These are phyloP conservation scores for Dermolepida albohirtum DNA, from an alignment of 2,888 invertebrate genomes.

Conservation along the genomic window DNA sequence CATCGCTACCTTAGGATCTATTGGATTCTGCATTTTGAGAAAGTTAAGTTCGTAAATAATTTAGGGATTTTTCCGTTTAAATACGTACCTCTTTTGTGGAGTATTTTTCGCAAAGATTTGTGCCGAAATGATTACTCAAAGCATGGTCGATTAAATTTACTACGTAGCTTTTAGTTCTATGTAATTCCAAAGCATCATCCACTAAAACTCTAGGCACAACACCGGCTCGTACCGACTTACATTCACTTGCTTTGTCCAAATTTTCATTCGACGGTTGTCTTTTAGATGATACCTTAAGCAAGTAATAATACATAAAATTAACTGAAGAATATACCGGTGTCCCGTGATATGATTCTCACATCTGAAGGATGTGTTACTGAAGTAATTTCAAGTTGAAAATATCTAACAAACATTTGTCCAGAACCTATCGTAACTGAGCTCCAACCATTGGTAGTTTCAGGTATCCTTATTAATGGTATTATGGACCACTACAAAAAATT, in stretches of 20 bases:
- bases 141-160: constrained; percentile 66
- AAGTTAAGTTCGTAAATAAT: no score
- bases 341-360: no score
- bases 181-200: constrained; percentile 62
- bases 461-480: no score
- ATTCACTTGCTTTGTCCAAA: constrained; percentile 42
- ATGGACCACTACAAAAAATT: no score
- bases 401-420: no score
- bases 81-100: constrained; percentile 46
- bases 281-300: constrained; percentile 20
- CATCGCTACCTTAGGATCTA: constrained; percentile 56
- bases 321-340: no score
- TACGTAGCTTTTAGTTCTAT: constrained; percentile 65
- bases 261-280: constrained; percentile 29
- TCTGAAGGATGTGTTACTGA: no score
- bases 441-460: no score
- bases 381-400: no score
- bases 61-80: no score
- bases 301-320: not conserved
- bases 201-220: constrained; percentile 37
- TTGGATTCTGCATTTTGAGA: constrained; percentile 34
- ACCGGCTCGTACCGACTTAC: constrained; percentile 42
- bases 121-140: constrained; percentile 64
- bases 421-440: no score
- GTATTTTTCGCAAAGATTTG: constrained; percentile 49